phyloP scores from a whole-genome alignment of 2,113 vertebrate genomes.

The Lophura nycthemera region DNA sequence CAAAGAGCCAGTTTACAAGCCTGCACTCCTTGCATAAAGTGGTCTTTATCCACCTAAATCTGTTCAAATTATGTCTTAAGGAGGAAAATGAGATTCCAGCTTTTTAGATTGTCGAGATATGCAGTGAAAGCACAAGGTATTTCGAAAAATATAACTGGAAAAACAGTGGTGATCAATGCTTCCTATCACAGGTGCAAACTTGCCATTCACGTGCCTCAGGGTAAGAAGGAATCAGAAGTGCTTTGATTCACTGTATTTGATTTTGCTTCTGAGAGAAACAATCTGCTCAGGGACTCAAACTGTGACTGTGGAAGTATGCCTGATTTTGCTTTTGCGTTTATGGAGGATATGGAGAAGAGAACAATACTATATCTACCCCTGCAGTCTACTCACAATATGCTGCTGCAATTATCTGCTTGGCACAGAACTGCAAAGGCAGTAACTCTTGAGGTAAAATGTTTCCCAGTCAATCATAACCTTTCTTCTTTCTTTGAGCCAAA shows the following conservation, averaged over 20 bases:
- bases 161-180: neutral
- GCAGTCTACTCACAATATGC: neutral
- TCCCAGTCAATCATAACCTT: neutral
- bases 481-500: neutral
- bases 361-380: neutral
- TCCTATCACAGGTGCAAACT: neutral
- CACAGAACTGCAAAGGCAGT: neutral
- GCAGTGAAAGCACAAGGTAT: neutral
- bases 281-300: conserved; percentile 38
- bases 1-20: neutral
- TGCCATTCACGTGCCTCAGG: neutral
- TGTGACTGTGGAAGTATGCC: neutral
- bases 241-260: conserved; percentile 27
- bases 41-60: neutral
- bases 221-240: neutral
- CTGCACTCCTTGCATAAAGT: neutral
- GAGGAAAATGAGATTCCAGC: neutral
- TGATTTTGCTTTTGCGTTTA: conserved; percentile 12
- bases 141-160: neutral
- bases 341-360: neutral
- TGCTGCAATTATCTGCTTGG: neutral
- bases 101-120: neutral
- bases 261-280: conserved; percentile 38
- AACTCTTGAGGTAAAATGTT: neutral
- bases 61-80: neutral